Percentiles rank a stretch among this genome's conserved stretches.
phyloP scores from a whole-genome alignment of 2,113 vertebrate genomes.

The Xenopus laevis region DNA sequence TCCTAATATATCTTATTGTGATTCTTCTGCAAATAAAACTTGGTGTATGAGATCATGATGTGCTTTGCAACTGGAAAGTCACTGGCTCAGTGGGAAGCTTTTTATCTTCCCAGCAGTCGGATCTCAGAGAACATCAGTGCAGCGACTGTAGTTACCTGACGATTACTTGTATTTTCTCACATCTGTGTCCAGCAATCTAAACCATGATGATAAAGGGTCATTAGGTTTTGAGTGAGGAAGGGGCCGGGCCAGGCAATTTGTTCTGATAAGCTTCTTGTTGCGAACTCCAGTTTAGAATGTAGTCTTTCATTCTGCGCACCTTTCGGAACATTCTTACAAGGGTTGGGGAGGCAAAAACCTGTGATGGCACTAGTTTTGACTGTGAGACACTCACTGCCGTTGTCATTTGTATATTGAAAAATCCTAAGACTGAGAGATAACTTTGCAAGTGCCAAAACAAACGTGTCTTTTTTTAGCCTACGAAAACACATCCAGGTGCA shows the following conservation, averaged over 20 bases:
- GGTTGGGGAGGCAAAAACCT: not conserved
- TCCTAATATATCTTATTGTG: conserved; percentile 78
- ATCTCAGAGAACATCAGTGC: conserved; percentile 87
- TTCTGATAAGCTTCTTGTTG: conserved; percentile 83
- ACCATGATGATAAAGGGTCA: conserved; percentile 85
- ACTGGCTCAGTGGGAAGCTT: conserved; percentile 90
- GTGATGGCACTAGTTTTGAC: not conserved
- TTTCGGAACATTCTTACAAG: conserved; percentile 2
- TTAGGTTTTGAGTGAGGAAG: conserved; percentile 85
- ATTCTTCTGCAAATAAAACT: conserved; percentile 82
- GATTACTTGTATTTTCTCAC: conserved; percentile 89
- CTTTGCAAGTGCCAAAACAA: not conserved
- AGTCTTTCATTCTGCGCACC: conserved; percentile 55
- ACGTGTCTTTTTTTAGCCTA: too few relatives aligned
- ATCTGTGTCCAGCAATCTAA: conserved; percentile 84
- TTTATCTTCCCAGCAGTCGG: conserved; percentile 97
- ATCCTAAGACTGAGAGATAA: too few relatives aligned
- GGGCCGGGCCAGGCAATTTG: conserved; percentile 79
- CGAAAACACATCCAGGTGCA: conserved; percentile 63
- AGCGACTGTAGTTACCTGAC: conserved; percentile 82
- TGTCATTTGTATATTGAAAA: not conserved
- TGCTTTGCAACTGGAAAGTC: conserved; percentile 86
- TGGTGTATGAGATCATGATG: conserved; percentile 93
- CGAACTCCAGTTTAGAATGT: conserved; percentile 73
- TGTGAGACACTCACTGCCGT: not conserved